Conservation (phyloP, 2,113 vertebrate genomes). For the Eptesicus fuscus region DNA sequence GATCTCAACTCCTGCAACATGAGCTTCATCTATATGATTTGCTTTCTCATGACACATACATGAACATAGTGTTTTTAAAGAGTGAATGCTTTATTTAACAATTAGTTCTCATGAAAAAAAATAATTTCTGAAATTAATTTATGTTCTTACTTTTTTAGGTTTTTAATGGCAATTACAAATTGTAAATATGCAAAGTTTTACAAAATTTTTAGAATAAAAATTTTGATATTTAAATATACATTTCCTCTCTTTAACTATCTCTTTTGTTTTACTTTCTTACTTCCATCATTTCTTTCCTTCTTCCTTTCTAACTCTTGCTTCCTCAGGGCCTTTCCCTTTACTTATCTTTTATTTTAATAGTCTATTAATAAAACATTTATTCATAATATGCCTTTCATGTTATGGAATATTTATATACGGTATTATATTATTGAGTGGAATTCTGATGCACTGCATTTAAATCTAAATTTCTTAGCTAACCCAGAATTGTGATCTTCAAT, state of each 20-base stretch:
- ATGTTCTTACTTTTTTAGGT: background rate
- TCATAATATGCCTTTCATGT: background rate
- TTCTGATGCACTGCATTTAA: background rate
- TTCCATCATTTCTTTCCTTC: background rate
- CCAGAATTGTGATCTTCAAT: background rate
- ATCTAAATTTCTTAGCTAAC: background rate
- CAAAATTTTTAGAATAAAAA: background rate
- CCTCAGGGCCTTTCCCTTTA: background rate
- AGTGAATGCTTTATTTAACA: background rate
- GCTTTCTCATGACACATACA: background rate
- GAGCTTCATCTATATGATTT: background rate
- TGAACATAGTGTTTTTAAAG: background rate
- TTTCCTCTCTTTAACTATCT: background rate
- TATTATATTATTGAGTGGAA: background rate
- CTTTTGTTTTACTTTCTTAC: background rate
- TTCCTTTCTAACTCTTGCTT: background rate
- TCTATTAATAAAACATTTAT: conserved; percentile 23
- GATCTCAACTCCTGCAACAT: background rate
- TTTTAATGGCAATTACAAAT: conserved; percentile 13
- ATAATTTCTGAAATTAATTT: conserved; percentile 21
- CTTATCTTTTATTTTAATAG: background rate
- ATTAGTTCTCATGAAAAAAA: conserved; percentile 5
- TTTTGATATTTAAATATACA: background rate
- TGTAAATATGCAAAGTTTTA: background rate
- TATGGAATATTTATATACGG: background rate